phyloP scores from a whole-genome alignment of 2,797 vertebrate genomes.

The Mormyrops attenuatus region DNA sequence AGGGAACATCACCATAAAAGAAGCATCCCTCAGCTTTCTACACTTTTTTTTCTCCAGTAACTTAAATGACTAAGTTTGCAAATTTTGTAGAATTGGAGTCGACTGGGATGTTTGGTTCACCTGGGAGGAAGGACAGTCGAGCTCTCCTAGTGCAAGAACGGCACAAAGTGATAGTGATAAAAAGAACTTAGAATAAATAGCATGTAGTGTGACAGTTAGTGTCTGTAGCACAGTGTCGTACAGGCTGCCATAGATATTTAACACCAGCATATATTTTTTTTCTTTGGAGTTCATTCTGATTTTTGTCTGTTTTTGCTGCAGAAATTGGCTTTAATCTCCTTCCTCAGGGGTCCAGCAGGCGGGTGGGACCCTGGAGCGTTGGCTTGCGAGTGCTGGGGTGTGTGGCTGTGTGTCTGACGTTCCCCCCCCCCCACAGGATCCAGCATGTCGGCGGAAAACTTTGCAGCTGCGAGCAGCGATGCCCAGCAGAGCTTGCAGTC shows the following conservation, averaged over 20 bases:
- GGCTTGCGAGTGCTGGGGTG: background rate
- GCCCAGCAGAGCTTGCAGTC: constrained; percentile 96
- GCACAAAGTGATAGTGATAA: background rate
- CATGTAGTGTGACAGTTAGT: background rate
- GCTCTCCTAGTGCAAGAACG: background rate
- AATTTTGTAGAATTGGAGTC: background rate
- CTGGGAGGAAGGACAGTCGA: background rate
- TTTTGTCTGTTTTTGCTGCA: constrained; percentile 1
- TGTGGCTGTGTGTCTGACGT: background rate
- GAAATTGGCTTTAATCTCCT: background rate
- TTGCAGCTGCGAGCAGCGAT: constrained; percentile 79
- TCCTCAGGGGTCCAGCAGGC: background rate
- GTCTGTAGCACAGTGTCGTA: background rate
- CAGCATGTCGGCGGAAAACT: constrained; percentile 83
- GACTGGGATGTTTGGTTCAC: background rate
- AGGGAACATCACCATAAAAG: background rate
- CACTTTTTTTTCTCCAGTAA: background rate
- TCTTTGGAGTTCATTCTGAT: background rate
- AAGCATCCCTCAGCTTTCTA: background rate
- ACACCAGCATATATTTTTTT: background rate
- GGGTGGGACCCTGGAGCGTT: background rate
- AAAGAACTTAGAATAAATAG: background rate
- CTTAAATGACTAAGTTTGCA: background rate
- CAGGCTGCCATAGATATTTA: background rate
- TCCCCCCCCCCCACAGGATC: constrained; percentile 42